Evolutionary conservation across 2,888 invertebrate species (phyloP).

Genomic region (Synanthedon vespiformis): DNA sequence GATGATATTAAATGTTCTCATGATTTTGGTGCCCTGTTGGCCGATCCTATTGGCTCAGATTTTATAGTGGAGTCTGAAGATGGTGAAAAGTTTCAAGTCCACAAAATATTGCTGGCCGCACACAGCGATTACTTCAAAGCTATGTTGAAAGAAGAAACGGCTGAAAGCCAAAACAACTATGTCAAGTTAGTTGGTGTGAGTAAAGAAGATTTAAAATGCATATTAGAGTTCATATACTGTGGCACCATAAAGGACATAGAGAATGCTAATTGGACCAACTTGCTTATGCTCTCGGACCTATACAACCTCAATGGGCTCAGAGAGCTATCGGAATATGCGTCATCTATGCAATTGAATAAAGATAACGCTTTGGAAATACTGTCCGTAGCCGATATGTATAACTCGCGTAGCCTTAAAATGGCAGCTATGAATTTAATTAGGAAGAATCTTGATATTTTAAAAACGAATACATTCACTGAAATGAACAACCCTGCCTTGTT

Average conservation of each 20-base stretch:
- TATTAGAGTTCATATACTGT: constrained; percentile 52
- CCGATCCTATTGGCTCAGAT: constrained; percentile 45
- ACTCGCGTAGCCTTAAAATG: constrained; percentile 35
- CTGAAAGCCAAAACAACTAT: constrained; percentile 45
- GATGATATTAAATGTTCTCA: constrained; percentile 28
- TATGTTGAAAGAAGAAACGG: constrained; percentile 56
- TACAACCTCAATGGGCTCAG: constrained; percentile 43
- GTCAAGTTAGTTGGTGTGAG: constrained; percentile 44
- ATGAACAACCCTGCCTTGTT: constrained; percentile 39
- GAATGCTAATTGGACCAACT: constrained; percentile 31
- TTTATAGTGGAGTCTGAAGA: constrained; percentile 52
- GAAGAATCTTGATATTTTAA: constrained; percentile 28
- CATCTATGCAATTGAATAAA: constrained; percentile 29
- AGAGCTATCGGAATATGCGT: constrained; percentile 35
- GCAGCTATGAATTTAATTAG: constrained; percentile 47
- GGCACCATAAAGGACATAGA: constrained; percentile 41
- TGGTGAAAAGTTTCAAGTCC: constrained; percentile 42
- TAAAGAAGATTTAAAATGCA: constrained; percentile 38
- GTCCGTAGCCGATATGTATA: constrained; percentile 43
- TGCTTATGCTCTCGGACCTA: constrained; percentile 47
- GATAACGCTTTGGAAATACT: constrained; percentile 49
- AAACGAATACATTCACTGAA: constrained; percentile 34
- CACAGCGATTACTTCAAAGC: constrained; percentile 60
- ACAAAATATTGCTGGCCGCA: constrained; percentile 37
- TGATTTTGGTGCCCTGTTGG: constrained; percentile 37